These are phyloP conservation scores for Lasioglossum albipes DNA, from an alignment of 1,140 invertebrate species.

Conservation along the genomic window DNA sequence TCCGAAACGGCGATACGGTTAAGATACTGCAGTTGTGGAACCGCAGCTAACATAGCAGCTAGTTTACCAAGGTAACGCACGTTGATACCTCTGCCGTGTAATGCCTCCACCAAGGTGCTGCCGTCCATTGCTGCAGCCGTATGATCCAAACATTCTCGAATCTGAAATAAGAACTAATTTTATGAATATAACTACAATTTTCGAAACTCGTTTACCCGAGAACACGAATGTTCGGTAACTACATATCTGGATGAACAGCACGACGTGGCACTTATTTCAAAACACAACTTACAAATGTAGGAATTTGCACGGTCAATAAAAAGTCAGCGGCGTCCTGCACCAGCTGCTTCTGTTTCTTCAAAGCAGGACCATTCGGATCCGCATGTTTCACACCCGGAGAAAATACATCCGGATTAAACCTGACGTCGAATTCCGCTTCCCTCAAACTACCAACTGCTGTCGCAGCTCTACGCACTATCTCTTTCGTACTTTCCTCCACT, in stretches of 20 bases:
- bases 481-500: conserved; percentile 93
- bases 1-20: conserved; percentile 93
- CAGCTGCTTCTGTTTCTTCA: conserved; percentile 92
- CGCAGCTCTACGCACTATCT: conserved; percentile 94
- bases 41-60: conserved; percentile 87
- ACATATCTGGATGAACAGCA: no score
- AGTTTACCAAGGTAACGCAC: conserved; percentile 97
- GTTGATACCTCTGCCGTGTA: conserved; percentile 97
- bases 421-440: conserved; percentile 96
- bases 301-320: conserved; percentile 95
- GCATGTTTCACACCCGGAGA: conserved; percentile 95
- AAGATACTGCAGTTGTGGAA: conserved; percentile 91
- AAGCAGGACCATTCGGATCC: conserved; percentile 83
- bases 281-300: conserved; percentile 89
- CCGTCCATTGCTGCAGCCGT: conserved; percentile 97
- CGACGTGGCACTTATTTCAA: background rate
- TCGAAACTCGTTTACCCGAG: no score
- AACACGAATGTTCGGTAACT: no score
- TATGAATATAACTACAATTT: no score
- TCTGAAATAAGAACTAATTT: conserved; percentile 81
- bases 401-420: conserved; percentile 99
- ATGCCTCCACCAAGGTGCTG: conserved; percentile 92
- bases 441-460: conserved; percentile 94
- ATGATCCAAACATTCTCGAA: conserved; percentile 95
- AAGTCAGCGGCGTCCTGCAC: conserved; percentile 98